Evolutionary conservation across 2,888 invertebrate species (phyloP).

Genomic region (Tetragonisca angustula): DNA sequence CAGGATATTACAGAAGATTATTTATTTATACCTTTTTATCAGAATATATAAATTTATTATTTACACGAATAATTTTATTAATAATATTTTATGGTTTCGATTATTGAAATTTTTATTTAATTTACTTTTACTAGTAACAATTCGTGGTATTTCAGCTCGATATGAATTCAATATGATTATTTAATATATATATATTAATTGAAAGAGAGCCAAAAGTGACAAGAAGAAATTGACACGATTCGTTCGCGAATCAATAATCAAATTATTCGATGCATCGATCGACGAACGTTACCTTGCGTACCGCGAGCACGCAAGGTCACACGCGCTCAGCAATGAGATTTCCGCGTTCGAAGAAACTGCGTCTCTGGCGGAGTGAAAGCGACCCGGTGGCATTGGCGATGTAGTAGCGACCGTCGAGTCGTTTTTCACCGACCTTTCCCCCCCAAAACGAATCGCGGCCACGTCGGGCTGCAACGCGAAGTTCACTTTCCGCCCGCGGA

Average conservation of each 20-base stretch:
- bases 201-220: not conserved
- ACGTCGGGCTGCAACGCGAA: slow-evolving; percentile 70
- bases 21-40: too few species aligned
- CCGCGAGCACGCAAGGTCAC: slow-evolving; percentile 36
- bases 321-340: slow-evolving; percentile 21
- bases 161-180: too few species aligned
- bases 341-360: slow-evolving; percentile 43
- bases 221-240: not conserved
- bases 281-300: slow-evolving; percentile 7
- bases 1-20: too few species aligned
- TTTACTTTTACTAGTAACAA: too few species aligned
- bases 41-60: too few species aligned
- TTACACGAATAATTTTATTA: too few species aligned
- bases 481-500: slow-evolving; percentile 83
- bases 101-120: too few species aligned
- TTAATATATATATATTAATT: too few species aligned
- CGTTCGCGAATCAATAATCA: not conserved
- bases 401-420: slow-evolving; percentile 70
- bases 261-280: not conserved
- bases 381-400: slow-evolving; percentile 75
- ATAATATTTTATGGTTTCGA: too few species aligned
- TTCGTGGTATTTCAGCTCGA: too few species aligned
- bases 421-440: slow-evolving; percentile 79
- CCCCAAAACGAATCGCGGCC: slow-evolving; percentile 77
- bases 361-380: slow-evolving; percentile 75